Percentiles rank a stretch among this genome's conserved stretches.
phyloP scores from a whole-genome alignment of 2,113 vertebrate species.

The Nothocercus nigrocapillus region DNA sequence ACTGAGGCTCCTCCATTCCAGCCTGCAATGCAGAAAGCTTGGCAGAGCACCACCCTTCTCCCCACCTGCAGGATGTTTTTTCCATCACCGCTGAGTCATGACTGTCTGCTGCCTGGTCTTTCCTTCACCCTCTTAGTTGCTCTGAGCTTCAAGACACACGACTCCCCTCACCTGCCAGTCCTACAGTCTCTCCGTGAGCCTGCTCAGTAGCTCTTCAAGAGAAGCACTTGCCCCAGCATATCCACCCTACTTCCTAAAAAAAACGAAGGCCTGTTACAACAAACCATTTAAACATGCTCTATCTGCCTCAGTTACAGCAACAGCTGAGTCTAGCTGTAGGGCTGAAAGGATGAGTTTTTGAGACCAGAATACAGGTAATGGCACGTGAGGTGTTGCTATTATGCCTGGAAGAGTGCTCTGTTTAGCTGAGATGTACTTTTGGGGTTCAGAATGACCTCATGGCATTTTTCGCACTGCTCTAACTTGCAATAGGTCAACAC shows the following conservation, averaged over 20 bases:
- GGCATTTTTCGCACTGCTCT: background rate
- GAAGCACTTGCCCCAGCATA: background rate
- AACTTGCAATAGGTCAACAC: background rate
- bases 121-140: background rate
- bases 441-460: background rate
- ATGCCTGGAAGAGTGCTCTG: background rate
- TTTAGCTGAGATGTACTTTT: background rate
- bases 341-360: background rate
- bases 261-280: background rate
- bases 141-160: background rate
- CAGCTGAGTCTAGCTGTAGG: background rate
- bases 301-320: background rate
- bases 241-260: background rate
- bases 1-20: background rate
- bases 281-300: background rate
- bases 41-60: background rate
- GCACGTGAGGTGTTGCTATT: background rate
- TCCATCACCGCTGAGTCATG: accelerated
- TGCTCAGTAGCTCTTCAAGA: background rate
- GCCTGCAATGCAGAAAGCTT: background rate
- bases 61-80: background rate
- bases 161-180: background rate
- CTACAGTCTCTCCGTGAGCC: background rate
- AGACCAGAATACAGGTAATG: background rate
- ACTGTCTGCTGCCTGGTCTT: background rate